These are phyloP conservation scores for Ectemnius cavifrons DNA, from an alignment of 2,888 invertebrate genomes.

Conservation along the genomic window DNA sequence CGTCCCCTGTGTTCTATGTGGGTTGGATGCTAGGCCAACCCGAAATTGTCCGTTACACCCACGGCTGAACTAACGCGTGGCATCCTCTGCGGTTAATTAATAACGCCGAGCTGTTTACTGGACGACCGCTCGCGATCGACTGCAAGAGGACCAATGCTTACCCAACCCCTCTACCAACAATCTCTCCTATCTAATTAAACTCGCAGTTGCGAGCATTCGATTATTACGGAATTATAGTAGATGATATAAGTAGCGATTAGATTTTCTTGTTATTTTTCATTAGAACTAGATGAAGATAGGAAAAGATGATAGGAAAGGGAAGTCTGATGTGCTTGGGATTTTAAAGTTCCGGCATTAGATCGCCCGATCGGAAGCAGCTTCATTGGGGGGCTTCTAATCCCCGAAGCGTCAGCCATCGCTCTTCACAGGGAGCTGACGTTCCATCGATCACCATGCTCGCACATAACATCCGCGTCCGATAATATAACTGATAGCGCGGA, in stretches of 20 bases:
- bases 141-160: background rate
- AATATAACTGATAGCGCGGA: constrained; percentile 25
- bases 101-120: constrained; percentile 21
- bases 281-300: too few species aligned
- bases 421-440: constrained; percentile 31
- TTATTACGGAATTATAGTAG: constrained; percentile 16
- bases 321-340: too few species aligned
- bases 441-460: constrained; percentile 42
- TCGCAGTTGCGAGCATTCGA: constrained; percentile 6
- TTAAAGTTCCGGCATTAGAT: too few species aligned
- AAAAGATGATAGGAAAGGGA: too few species aligned
- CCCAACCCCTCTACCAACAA: constrained; percentile 17
- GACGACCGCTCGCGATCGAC: constrained; percentile 17
- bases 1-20: background rate
- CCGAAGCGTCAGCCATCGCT: constrained; percentile 30
- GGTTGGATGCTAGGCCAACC: background rate
- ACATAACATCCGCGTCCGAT: constrained; percentile 13
- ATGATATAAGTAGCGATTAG: too few species aligned
- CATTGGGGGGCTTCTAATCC: constrained; percentile 22
- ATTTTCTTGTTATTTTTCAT: too few species aligned
- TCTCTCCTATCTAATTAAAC: constrained; percentile 4
- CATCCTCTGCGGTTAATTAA: constrained; percentile 48
- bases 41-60: constrained; percentile 29
- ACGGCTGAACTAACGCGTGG: constrained; percentile 12
- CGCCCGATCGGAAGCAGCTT: constrained; percentile 29